Percentiles rank a stretch among this genome's conserved stretches.
Evolutionary conservation across 2,797 vertebrate genomes (phyloP).

Genomic region (Anniella stebbinsi): DNA sequence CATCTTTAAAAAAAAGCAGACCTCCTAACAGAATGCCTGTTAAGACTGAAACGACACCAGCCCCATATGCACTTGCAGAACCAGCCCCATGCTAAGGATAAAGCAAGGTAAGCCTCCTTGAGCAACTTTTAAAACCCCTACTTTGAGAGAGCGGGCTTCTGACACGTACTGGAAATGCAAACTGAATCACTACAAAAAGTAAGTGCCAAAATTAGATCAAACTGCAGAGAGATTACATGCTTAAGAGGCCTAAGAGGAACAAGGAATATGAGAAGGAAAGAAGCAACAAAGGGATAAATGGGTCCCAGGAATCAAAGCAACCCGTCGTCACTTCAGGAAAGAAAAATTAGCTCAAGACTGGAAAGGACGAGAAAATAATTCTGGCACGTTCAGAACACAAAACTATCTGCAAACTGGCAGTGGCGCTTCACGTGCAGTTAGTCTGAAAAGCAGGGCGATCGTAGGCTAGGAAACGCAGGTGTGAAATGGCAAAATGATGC

Average conservation of each 20-base stretch:
- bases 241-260: not conserved
- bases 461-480: not conserved
- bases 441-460: not conserved
- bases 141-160: not conserved
- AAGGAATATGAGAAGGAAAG: not conserved
- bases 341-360: not conserved
- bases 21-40: constrained; percentile 44
- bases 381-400: not conserved
- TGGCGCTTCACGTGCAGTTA: not conserved
- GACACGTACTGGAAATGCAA: constrained; percentile 19
- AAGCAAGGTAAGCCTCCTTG: constrained; percentile 32
- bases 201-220: constrained; percentile 12
- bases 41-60: constrained; percentile 52
- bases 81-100: constrained; percentile 45
- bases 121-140: not conserved
- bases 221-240: not conserved
- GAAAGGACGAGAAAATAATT: not conserved
- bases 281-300: not conserved
- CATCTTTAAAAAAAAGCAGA: constrained; percentile 43
- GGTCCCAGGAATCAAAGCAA: not conserved
- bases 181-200: constrained; percentile 8
- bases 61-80: constrained; percentile 31
- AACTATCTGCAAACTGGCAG: not conserved
- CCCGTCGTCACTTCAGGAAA: not conserved
- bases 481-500: not conserved